phyloP scores from a whole-genome alignment of 2,113 vertebrate species.

The Neopipo cinnamomea region DNA sequence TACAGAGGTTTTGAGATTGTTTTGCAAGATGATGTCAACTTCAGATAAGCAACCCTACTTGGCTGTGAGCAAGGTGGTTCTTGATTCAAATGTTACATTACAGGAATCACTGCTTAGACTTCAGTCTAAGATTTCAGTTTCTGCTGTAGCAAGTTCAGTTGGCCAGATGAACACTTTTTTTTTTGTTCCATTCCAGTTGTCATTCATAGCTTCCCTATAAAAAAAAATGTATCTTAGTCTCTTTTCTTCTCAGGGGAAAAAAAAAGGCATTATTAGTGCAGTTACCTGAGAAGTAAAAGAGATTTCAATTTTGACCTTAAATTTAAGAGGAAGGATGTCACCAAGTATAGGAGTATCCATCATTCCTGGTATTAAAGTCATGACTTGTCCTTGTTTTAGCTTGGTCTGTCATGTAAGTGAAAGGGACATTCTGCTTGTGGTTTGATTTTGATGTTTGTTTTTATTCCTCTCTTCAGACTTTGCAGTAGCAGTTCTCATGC shows the following conservation, averaged over 20 bases:
- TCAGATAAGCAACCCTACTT: not conserved
- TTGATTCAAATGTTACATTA: not conserved
- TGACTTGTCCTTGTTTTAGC: not conserved
- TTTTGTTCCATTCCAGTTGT: not conserved
- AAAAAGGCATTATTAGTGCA: not conserved
- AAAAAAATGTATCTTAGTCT: not conserved
- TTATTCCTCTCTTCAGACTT: not conserved
- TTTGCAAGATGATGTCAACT: not conserved
- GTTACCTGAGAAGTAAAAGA: not conserved
- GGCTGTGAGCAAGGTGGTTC: not conserved
- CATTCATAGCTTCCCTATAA: not conserved
- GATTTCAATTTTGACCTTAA: not conserved
- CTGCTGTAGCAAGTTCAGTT: not conserved
- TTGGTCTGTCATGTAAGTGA: not conserved
- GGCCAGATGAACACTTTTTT: not conserved
- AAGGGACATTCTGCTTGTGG: not conserved
- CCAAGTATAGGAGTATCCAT: not conserved
- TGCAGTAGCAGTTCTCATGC: not conserved
- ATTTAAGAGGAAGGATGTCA: not conserved
- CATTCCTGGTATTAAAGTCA: not conserved
- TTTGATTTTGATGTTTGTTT: not conserved
- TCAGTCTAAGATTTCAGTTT: not conserved
- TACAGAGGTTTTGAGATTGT: not conserved
- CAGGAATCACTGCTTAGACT: not conserved
- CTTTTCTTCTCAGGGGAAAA: not conserved